These are phyloP conservation scores for Protophormia terraenovae DNA, from an alignment of 2,888 invertebrate genomes.

Conservation along the genomic window DNA sequence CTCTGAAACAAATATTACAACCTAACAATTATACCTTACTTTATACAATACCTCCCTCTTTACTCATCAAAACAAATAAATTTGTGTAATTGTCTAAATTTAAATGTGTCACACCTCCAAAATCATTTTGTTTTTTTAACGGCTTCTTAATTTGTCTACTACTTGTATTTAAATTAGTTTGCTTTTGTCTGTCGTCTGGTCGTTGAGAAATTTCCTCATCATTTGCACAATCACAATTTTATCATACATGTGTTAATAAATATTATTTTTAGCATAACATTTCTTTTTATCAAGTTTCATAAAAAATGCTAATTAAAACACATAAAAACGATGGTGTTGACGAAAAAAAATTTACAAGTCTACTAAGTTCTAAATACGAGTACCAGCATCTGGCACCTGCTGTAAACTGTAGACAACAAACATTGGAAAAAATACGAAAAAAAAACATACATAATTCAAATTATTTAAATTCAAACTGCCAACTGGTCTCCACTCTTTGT, in stretches of 20 bases:
- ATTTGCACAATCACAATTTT: slow-evolving; percentile 10
- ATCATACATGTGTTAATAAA: slow-evolving; percentile 43
- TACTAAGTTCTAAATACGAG: not conserved
- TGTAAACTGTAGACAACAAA: slow-evolving; percentile 11
- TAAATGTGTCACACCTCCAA: slow-evolving; percentile 56
- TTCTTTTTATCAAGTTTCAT: slow-evolving; percentile 12
- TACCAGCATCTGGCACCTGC: slow-evolving; percentile 48
- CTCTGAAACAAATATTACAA: not conserved
- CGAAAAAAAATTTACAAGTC: slow-evolving; percentile 45
- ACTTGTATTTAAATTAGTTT: slow-evolving; percentile 9
- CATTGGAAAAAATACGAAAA: slow-evolving; percentile 5
- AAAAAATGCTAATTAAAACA: slow-evolving; percentile 47
- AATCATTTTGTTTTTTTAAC: slow-evolving; percentile 24
- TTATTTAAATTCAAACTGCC: slow-evolving; percentile 33
- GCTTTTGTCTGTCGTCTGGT: not conserved
- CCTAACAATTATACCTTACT: not conserved
- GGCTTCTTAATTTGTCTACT: slow-evolving; percentile 24
- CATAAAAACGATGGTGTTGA: slow-evolving; percentile 15
- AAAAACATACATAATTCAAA: not conserved
- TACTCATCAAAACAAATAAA: slow-evolving; percentile 8
- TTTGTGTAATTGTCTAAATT: slow-evolving; percentile 49
- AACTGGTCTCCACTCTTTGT: no score
- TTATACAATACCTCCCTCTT: not conserved
- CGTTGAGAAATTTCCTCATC: slow-evolving; percentile 22
- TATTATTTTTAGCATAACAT: slow-evolving; percentile 31